A percentile compares a stretch with the other conserved stretches of the same genome.
These are phyloP conservation scores for Diorhabda carinulata DNA, from an alignment of 1,140 invertebrate genomes.

Conservation along the genomic window DNA sequence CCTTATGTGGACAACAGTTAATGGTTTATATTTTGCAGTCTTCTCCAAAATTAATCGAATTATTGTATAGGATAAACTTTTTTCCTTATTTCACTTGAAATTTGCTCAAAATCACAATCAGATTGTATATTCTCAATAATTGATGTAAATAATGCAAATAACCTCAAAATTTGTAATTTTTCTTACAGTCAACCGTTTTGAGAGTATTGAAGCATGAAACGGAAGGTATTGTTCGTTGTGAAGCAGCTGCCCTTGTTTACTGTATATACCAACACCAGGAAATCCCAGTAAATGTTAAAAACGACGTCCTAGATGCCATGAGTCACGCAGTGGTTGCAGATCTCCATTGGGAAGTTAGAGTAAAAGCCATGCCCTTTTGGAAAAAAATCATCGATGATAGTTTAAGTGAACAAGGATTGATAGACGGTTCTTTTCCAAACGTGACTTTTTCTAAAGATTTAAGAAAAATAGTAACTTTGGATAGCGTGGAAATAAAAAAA, in stretches of 20 bases:
- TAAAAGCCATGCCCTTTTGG: constrained; percentile 68
- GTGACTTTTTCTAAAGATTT: constrained; percentile 75
- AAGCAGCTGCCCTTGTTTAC: constrained; percentile 62
- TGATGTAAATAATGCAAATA: too few relatives aligned
- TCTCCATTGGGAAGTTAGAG: constrained; percentile 76
- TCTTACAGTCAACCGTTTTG: constrained; percentile 60
- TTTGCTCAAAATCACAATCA: too few relatives aligned
- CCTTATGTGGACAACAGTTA: too few relatives aligned
- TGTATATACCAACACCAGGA: constrained; percentile 63
- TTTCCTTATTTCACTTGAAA: too few relatives aligned
- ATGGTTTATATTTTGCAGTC: too few relatives aligned
- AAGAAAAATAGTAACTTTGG: constrained; percentile 69
- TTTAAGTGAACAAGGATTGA: constrained; percentile 70
- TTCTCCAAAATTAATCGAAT: too few relatives aligned
- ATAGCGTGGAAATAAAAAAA: constrained; percentile 62
- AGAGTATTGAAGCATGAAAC: constrained; percentile 61
- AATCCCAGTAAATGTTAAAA: constrained; percentile 50
- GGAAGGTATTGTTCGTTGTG: constrained; percentile 70
- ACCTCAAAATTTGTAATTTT: not conserved
- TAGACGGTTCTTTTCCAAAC: constrained; percentile 70
- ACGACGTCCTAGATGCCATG: constrained; percentile 56
- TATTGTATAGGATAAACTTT: too few relatives aligned
- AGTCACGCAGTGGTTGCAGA: constrained; percentile 61
- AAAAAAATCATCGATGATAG: constrained; percentile 60
- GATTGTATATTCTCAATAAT: too few relatives aligned